These are phyloP conservation scores for Elephas maximus DNA, from an alignment of 2,113 vertebrate species.

Conservation along the genomic window DNA sequence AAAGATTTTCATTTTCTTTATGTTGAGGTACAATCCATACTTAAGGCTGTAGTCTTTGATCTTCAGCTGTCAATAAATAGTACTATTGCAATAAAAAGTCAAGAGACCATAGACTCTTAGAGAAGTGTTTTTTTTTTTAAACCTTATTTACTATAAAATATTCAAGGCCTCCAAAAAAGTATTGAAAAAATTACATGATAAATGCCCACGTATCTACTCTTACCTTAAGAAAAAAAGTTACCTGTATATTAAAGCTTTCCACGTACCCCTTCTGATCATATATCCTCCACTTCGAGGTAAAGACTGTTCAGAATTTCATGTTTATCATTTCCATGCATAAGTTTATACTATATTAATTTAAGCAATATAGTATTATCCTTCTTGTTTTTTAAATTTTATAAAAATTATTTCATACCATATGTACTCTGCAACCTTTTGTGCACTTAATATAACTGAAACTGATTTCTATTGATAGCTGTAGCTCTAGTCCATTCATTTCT, in stretches of 20 bases:
- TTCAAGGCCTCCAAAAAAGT: not conserved
- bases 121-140: not conserved
- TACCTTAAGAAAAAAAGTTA: slow-evolving; percentile 39
- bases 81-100: not conserved
- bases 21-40: no score
- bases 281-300: not conserved
- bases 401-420: not conserved
- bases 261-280: not conserved
- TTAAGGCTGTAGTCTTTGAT: no score
- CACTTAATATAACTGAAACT: not conserved
- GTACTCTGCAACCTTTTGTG: not conserved
- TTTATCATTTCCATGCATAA: not conserved
- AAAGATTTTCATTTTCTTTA: no score
- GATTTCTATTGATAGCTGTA: not conserved
- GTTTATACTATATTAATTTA: not conserved
- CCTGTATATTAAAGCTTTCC: not conserved
- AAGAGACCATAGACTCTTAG: not conserved
- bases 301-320: slow-evolving; percentile 27
- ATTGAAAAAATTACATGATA: not conserved
- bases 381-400: slow-evolving; percentile 10
- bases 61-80: not conserved
- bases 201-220: not conserved
- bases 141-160: not conserved
- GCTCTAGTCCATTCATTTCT: not conserved
- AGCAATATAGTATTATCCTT: not conserved